Evolutionary conservation across 2,888 invertebrate species (phyloP), one percentile per base, ranked within the genome.

Genomic region (Conistra vaccinii): DNA sequence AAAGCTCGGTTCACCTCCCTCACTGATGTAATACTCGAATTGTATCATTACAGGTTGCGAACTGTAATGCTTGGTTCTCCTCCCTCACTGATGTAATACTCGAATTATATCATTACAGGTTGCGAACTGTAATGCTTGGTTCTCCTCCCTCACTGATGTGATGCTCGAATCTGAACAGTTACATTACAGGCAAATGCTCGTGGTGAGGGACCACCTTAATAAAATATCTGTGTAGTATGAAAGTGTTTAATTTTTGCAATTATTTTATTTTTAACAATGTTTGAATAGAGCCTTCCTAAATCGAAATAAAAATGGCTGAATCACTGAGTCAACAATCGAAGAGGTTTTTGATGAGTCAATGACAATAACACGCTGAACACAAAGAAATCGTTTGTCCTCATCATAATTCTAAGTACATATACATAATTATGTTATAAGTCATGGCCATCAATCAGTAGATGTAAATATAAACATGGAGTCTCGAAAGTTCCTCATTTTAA

Each of bases 341-440:
- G 48, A 61, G 35, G 14, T 62, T 45, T 23, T 57, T 39, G 61
- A 61, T 80, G 69, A 80, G 35, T 80, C 69, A 73, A 57, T 48
- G 53, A 60, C 26, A 63, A 58, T 60, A 42, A 32, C 12, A 32
- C n/a, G 10, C n/a, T 20, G 66, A 48, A 51, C 39, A 78, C 79
- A 80, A 73, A 69, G 69, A 73, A 69, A 69, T 29, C 20, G n/a
- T 69, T 77, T 53, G 60, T 61, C 51, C 58, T 57, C 29, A n/a
- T 20, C 29, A 67, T n/a, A 67, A 6, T 61, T 65, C n/a, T 53
- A 10, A 32, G 35, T 62, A 29, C 17, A n/a, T 3, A 35, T 7
- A 32, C 60, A 53, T 53, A 20, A 66, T 32, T 48, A 5, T 17
- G 32, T 48, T 32, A 32, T 32, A 65, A 23, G 32, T n/a, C 65